phyloP scores from a whole-genome alignment of 2,797 vertebrate species.

The Austrolebias charrua region DNA sequence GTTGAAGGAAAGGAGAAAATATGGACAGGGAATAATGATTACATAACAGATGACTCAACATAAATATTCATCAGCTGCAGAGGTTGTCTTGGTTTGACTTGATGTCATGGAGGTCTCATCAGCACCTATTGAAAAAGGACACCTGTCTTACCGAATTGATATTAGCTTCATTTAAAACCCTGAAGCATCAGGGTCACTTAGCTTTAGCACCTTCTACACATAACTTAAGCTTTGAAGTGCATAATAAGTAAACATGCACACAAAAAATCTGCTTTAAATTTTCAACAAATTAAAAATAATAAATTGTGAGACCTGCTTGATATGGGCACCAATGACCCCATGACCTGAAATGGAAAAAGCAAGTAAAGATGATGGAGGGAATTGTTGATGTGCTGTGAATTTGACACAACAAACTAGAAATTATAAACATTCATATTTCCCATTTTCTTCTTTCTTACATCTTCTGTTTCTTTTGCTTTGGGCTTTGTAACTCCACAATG shows the following conservation, averaged over 20 bases:
- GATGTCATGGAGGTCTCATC: conserved; percentile 60
- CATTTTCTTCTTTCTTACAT: background rate
- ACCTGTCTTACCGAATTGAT: conserved; percentile 65
- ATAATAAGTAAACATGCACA: background rate
- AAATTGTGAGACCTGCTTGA: background rate
- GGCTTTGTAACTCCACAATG: conserved; percentile 37
- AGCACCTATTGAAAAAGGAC: conserved; percentile 52
- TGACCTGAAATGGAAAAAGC: background rate
- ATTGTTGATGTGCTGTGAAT: background rate
- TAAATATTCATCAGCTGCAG: conserved; percentile 66
- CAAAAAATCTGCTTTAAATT: conserved; percentile 1
- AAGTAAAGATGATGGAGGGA: too few relatives aligned
- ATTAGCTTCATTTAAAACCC: conserved; percentile 22
- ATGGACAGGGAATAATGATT: conserved; percentile 38
- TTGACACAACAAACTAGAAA: too few relatives aligned
- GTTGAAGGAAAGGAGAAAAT: conserved; percentile 27
- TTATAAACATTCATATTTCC: background rate
- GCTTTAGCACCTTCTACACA: background rate
- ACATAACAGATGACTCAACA: conserved; percentile 50
- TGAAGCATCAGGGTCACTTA: conserved; percentile 22
- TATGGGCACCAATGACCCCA: too few relatives aligned
- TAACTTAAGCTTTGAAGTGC: background rate
- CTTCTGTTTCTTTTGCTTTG: conserved; percentile 28
- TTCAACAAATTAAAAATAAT: background rate
- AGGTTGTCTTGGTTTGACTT: conserved; percentile 51